A percentile compares a stretch with the other conserved stretches of the same genome.
Conservation (phyloP, 30 jellyfish, hydroid and myxozoan species). For the Turritopsis rubra region DNA sequence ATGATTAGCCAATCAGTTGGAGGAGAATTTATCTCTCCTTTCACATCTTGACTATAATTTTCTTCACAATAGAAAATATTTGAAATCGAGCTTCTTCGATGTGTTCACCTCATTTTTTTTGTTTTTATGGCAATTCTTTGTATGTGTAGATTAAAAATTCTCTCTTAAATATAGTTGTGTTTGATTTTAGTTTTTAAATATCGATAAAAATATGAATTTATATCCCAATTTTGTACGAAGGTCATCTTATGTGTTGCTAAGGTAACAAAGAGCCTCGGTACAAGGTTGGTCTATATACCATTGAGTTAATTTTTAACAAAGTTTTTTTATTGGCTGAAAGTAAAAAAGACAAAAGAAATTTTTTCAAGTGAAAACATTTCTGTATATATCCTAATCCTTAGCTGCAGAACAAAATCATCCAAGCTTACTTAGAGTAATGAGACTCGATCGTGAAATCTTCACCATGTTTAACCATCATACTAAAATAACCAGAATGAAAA, state of each 20-base stretch:
- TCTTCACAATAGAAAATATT: neutral
- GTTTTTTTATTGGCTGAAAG: neutral
- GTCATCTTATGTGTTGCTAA: neutral
- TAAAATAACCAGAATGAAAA: too few species aligned
- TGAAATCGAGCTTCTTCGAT: too few species aligned
- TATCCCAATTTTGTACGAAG: neutral
- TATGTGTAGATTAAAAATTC: neutral
- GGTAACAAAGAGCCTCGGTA: neutral
- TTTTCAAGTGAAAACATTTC: too few species aligned
- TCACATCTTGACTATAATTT: neutral
- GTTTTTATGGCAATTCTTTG: too few species aligned
- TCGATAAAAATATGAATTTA: neutral
- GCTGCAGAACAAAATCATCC: too few species aligned
- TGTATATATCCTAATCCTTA: too few species aligned
- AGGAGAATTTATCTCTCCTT: neutral
- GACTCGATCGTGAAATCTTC: too few species aligned
- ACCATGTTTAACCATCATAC: neutral
- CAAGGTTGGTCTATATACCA: neutral
- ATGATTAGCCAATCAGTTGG: too few species aligned
- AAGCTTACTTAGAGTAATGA: too few species aligned
- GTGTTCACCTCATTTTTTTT: too few species aligned
- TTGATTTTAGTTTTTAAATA: neutral
- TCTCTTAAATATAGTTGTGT: neutral
- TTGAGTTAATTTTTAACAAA: neutral
- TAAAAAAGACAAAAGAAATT: neutral